Evolutionary conservation across 2,797 vertebrate genomes (phyloP), one percentile per base, ranked within the genome.

Genomic region (Amblyraja radiata): DNA sequence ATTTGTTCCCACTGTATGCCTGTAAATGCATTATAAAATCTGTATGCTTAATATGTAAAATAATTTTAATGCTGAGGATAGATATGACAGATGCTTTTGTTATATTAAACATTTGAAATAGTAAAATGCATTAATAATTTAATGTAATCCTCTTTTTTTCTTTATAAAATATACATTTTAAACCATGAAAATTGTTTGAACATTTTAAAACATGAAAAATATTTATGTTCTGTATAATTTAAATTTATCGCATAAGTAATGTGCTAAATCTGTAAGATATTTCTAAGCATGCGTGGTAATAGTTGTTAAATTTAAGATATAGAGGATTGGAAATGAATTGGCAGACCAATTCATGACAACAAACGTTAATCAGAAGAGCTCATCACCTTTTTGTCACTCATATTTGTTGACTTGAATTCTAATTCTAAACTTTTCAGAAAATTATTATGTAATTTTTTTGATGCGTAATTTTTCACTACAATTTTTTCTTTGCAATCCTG

Each of bases 1-100:
- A 74, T 95, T 94, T 94, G 95, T 95, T 95, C 95, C 94, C 95
- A 95, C 93, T 94, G 95, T 46, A 94, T 94, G 94, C 78, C 39
- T 94, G 91, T 93, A 54, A 94, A 96, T 95, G 94, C 63, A 94
- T 93, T 94, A 94, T 95, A 95, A 95, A 95, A 94, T 94, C 94
- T 93, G 93, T 94, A 93, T 93, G 94, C 94, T 95, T 96, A 94
- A 93, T 93, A 93, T 95, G 95, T 94, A 94, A 93, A 93, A 94
- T 93, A 93, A 94, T 95, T 95, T 95, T 95, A 94, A 21, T 88
- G 21, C 4, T 91, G 16, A 54, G 32, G 10, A 18, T 90, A 28
- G 90, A 25, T 16, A 46, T 14, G 21, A 13, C 39, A 92, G 88
- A 18, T 73, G 74, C 39, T 32, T 65, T 21, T 18, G 4, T 88